Conservation (phyloP, 2,888 invertebrate species). For the Rotaria socialis region DNA sequence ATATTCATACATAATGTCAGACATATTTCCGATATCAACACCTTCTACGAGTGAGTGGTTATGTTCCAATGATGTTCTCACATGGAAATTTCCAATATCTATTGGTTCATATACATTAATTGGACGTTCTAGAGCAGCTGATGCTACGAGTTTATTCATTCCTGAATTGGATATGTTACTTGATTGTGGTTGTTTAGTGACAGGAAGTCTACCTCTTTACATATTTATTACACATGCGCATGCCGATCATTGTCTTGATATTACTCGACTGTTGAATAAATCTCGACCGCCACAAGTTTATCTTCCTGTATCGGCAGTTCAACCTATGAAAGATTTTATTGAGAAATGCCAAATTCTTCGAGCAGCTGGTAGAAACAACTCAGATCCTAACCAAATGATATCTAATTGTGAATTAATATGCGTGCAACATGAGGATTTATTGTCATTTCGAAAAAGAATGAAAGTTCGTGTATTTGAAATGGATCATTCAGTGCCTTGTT, state of each 20-base stretch:
- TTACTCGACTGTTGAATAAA: not conserved
- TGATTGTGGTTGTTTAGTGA: slow-evolving; percentile 15
- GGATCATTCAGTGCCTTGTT: slow-evolving; percentile 29
- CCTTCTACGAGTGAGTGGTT: not conserved
- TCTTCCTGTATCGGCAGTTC: slow-evolving; percentile 1
- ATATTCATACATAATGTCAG: too few species aligned
- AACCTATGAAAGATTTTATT: not conserved
- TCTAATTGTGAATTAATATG: not conserved
- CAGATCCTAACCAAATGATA: not conserved
- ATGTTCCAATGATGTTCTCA: not conserved
- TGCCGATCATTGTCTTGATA: not conserved
- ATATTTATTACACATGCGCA: slow-evolving; percentile 20
- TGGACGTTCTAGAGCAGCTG: slow-evolving; percentile 19
- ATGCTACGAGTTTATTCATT: slow-evolving; percentile 23
- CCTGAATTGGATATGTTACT: slow-evolving; percentile 27
- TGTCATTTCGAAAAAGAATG: not conserved
- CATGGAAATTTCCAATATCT: not conserved
- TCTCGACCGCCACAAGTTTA: not conserved
- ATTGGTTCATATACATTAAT: not conserved
- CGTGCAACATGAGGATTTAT: slow-evolving; percentile 2
- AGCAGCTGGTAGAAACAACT: not conserved
- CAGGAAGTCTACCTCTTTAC: not conserved
- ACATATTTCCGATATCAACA: not conserved
- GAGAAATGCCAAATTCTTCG: slow-evolving; percentile 13
- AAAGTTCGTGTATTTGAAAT: slow-evolving; percentile 34